Conservation (phyloP, 2,113 vertebrate species). For the Gobio gobio region DNA sequence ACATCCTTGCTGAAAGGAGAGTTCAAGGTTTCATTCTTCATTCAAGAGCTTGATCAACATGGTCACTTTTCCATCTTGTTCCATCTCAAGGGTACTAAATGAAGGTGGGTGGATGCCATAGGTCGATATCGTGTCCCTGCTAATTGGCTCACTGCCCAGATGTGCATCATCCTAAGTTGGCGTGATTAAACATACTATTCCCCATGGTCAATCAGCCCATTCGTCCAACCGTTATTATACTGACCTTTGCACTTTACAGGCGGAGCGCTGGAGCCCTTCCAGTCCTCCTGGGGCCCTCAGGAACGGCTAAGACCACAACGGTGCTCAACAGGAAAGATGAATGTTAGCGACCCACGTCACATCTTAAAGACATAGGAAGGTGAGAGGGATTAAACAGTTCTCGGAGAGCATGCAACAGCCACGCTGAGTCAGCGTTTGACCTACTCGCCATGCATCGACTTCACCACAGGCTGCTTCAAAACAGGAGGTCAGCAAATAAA, state of each 20-base stretch:
- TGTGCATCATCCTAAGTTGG: conserved; percentile 50
- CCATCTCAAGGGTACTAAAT: conserved; percentile 51
- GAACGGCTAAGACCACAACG: neutral
- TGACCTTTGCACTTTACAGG: conserved; percentile 25
- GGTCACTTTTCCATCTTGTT: conserved; percentile 50
- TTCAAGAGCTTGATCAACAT: conserved; percentile 49
- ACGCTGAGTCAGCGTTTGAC: conserved; percentile 42
- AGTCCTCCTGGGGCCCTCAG: conserved; percentile 14
- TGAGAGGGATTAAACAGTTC: neutral
- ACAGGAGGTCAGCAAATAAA: conserved; percentile 9
- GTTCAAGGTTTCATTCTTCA: conserved; percentile 67
- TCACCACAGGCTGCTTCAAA: conserved; percentile 25
- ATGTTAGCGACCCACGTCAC: conserved; percentile 25
- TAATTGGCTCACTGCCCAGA: conserved; percentile 42
- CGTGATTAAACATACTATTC: conserved; percentile 67
- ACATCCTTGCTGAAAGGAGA: conserved; percentile 48
- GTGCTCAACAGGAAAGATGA: conserved; percentile 18
- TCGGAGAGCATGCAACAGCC: neutral
- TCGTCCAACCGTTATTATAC: conserved; percentile 33
- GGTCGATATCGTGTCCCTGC: conserved; percentile 7
- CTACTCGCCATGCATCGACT: conserved; percentile 24
- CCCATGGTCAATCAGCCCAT: conserved; percentile 48
- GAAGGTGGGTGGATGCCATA: conserved; percentile 50
- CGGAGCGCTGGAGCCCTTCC: conserved; percentile 21
- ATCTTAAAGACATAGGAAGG: conserved; percentile 35